Conservation (phyloP, 2,113 vertebrate species). For the Caranx ignobilis region DNA sequence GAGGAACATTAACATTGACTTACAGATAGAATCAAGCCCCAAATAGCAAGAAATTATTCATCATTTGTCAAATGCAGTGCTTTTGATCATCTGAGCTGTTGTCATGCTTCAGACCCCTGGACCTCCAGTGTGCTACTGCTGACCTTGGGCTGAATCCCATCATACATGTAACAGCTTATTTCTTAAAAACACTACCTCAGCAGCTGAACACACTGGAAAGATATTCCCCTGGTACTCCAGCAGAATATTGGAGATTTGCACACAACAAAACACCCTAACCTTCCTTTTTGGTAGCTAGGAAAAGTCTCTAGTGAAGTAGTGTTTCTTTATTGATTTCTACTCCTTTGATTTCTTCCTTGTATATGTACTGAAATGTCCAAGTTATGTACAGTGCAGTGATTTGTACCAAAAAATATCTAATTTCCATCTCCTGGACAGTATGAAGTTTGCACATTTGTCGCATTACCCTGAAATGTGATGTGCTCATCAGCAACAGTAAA, state of each 20-base stretch:
- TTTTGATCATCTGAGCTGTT: slow-evolving; percentile 52
- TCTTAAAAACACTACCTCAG: slow-evolving; percentile 14
- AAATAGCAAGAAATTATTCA: slow-evolving; percentile 57
- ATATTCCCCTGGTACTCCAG: neutral
- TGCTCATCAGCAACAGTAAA: neutral
- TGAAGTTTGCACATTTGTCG: neutral
- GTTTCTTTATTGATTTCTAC: neutral
- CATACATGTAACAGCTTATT: slow-evolving; percentile 20
- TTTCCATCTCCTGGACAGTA: neutral
- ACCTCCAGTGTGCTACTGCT: slow-evolving; percentile 3
- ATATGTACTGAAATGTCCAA: neutral
- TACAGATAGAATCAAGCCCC: slow-evolving; percentile 36
- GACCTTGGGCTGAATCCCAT: slow-evolving; percentile 55
- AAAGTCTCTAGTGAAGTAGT: neutral
- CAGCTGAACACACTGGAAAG: neutral
- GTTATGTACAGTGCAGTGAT: neutral
- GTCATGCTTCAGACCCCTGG: slow-evolving; percentile 31
- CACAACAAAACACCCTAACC: no score
- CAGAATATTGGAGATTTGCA: neutral
- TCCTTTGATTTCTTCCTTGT: slow-evolving; percentile 1
- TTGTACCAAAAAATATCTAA: neutral
- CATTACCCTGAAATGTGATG: slow-evolving; percentile 8
- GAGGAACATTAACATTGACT: slow-evolving; percentile 63
- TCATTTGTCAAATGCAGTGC: slow-evolving; percentile 46
- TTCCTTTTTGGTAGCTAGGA: neutral